Evolutionary conservation across 2,113 vertebrate genomes (phyloP).

Genomic region (Pogonocichla stellata): DNA sequence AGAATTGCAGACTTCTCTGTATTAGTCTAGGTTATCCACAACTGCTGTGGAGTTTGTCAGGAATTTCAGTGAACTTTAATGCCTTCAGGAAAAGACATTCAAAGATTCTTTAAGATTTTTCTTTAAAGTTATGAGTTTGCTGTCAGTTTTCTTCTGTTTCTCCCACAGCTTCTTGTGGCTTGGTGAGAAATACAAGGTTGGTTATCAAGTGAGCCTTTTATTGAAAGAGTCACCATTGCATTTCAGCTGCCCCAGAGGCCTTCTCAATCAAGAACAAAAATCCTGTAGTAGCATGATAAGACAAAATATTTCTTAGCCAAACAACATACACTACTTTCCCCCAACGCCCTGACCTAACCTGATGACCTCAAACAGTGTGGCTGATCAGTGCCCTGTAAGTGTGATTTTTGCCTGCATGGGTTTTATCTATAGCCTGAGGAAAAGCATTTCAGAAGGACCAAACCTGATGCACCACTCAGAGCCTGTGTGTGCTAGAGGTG

Average conservation of each 20-base stretch:
- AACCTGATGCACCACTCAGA: not conserved
- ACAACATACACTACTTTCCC: not conserved
- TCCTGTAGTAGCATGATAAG: not conserved
- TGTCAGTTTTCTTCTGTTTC: not conserved
- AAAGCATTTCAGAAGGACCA: not conserved
- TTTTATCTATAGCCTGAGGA: not conserved
- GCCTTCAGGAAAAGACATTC: not conserved
- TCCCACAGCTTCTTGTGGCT: not conserved
- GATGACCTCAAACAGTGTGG: not conserved
- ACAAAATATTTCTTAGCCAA: not conserved
- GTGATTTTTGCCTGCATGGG: not conserved
- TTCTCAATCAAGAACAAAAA: not conserved
- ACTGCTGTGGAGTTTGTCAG: not conserved
- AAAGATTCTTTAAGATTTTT: not conserved
- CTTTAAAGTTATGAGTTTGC: not conserved
- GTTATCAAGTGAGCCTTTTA: not conserved
- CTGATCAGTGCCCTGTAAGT: not conserved
- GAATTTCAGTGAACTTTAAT: not conserved
- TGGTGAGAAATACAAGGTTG: not conserved
- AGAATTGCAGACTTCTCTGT: not conserved
- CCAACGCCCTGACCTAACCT: not conserved
- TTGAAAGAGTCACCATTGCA: not conserved
- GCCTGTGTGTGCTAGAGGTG: not conserved
- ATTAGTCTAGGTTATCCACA: not conserved
- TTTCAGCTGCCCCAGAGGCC: not conserved